Conservation (phyloP, 1,140 invertebrate genomes). For the Venturia canescens region DNA sequence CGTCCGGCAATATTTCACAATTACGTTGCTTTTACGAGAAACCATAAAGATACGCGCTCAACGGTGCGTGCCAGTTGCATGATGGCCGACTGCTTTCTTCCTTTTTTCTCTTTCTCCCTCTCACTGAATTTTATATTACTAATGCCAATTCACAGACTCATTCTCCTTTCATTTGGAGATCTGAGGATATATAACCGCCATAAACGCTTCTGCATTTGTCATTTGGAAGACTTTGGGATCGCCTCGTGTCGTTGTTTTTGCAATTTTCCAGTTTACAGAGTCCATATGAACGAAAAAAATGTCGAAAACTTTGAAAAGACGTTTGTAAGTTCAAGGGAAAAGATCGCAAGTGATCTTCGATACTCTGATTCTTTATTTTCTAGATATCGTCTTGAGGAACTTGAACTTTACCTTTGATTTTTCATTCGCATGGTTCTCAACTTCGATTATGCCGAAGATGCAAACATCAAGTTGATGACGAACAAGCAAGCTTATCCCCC, state of each 20-base stretch:
- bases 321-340: too few relatives aligned
- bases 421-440: too few relatives aligned
- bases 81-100: constrained; percentile 59
- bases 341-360: too few relatives aligned
- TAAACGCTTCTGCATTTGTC: neutral
- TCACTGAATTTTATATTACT: constrained; percentile 65
- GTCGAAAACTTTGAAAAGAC: too few relatives aligned
- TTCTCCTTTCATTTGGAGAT: neutral
- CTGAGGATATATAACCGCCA: neutral
- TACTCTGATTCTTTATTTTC: too few relatives aligned
- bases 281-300: too few relatives aligned
- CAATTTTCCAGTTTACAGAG: neutral
- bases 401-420: too few relatives aligned
- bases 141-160: constrained; percentile 50
- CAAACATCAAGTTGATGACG: too few relatives aligned
- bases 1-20: constrained; percentile 70
- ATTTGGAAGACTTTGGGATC: neutral
- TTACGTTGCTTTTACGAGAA: constrained; percentile 70
- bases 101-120: constrained; percentile 1
- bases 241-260: neutral
- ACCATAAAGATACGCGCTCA: constrained; percentile 69
- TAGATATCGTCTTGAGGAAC: too few relatives aligned
- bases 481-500: too few relatives aligned
- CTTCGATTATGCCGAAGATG: too few relatives aligned
- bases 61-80: constrained; percentile 66